These are phyloP conservation scores for Halictus quadricinctus DNA, from an alignment of 2,888 invertebrate species.

Conservation along the genomic window DNA sequence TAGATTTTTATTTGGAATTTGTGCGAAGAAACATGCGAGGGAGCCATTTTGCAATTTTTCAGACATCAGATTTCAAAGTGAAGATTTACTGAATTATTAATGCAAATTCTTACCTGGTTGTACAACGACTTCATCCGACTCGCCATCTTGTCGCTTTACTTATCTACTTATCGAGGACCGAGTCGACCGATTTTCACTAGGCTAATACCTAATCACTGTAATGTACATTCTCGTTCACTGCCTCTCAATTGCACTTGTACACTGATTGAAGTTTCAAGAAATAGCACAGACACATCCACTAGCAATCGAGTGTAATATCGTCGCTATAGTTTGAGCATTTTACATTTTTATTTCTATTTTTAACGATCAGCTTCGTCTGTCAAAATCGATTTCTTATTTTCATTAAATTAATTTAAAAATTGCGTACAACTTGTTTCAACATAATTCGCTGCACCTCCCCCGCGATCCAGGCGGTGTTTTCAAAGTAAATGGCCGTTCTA, in stretches of 20 bases:
- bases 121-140: conserved; percentile 75
- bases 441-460: not conserved
- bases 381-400: not conserved
- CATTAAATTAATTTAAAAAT: not conserved
- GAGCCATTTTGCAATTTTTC: not conserved
- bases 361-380: not conserved
- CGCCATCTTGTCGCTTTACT: conserved; percentile 63
- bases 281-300: not conserved
- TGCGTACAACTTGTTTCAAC: not conserved
- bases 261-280: not conserved
- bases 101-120: conserved; percentile 68
- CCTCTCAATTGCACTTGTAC: not conserved
- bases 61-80: not conserved
- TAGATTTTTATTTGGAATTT: too few species aligned
- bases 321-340: not conserved
- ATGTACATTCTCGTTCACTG: conserved; percentile 2
- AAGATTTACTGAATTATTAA: not conserved
- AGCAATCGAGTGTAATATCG: not conserved
- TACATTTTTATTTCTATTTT: not conserved
- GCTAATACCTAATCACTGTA: not conserved
- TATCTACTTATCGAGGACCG: not conserved
- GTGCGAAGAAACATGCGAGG: too few species aligned
- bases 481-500: not conserved
- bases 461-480: not conserved
- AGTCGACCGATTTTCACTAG: not conserved